Percentiles rank a stretch among this genome's conserved stretches.
These are phyloP conservation scores for Drosophila auraria DNA, from an alignment of 1,140 invertebrate species.

Conservation along the genomic window DNA sequence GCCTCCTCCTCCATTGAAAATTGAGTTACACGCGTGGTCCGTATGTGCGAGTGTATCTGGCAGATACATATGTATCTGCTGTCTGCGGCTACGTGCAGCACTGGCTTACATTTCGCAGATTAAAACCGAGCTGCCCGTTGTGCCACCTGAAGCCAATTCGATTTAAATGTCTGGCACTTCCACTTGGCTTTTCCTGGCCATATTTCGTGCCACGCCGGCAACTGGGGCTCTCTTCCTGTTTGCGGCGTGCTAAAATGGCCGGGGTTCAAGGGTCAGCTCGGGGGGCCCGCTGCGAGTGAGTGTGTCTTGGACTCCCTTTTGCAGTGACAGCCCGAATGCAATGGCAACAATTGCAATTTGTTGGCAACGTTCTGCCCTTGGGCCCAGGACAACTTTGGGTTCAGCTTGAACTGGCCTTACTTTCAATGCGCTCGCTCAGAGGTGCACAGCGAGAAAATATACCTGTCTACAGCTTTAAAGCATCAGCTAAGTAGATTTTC, in stretches of 20 bases:
- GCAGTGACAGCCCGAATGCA: conserved; percentile 80
- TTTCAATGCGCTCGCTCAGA: conserved; percentile 39
- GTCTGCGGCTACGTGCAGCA: conserved; percentile 50
- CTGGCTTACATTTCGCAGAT: conserved; percentile 70
- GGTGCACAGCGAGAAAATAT: conserved; percentile 16
- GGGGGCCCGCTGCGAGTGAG: conserved; percentile 11
- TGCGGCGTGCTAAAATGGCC: conserved; percentile 68
- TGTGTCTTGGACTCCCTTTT: conserved; percentile 36
- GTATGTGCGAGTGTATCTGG: conserved; percentile 44
- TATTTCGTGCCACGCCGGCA: conserved; percentile 55
- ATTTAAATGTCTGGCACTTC: conserved; percentile 82
- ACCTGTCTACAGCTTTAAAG: not conserved
- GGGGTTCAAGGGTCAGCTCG: conserved; percentile 63
- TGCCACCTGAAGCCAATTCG: conserved; percentile 78
- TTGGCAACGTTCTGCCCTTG: conserved; percentile 75
- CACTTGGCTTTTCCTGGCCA: conserved; percentile 77
- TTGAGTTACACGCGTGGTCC: conserved; percentile 77
- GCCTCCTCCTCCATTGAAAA: conserved; percentile 73
- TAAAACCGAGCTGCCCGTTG: conserved; percentile 58
- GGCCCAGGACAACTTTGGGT: conserved; percentile 38
- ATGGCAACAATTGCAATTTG: conserved; percentile 85
- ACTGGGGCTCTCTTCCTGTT: conserved; percentile 56
- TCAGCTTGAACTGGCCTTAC: conserved; percentile 33
- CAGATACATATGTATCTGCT: conserved; percentile 52
- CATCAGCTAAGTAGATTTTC: not conserved